These are phyloP conservation scores for Lateolabrax maculatus DNA, from an alignment of 2,797 vertebrate genomes.

Conservation along the genomic window DNA sequence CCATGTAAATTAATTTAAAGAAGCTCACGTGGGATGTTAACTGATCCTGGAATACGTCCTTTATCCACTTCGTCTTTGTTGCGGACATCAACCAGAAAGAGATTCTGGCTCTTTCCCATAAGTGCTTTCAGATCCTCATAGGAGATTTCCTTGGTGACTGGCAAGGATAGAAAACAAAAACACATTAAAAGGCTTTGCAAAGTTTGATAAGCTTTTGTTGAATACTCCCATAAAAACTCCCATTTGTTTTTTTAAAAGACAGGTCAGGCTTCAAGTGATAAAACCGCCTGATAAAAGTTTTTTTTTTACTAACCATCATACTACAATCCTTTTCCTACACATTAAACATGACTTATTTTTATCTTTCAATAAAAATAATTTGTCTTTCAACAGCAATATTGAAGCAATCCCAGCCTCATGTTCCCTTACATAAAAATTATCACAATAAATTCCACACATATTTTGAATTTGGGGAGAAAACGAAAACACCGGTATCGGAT, in stretches of 20 bases:
- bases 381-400: too few relatives aligned
- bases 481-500: not conserved
- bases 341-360: too few relatives aligned
- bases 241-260: not conserved
- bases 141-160: slow-evolving; percentile 73
- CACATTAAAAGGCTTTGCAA: not conserved
- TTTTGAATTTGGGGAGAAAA: not conserved
- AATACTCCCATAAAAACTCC: not conserved
- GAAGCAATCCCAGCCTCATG: not conserved
- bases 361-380: too few relatives aligned
- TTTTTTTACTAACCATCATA: not conserved
- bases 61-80: slow-evolving; percentile 83
- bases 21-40: slow-evolving; percentile 87
- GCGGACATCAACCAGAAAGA: slow-evolving; percentile 87
- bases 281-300: not conserved
- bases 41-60: slow-evolving; percentile 84
- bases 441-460: not conserved
- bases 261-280: not conserved
- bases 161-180: not conserved
- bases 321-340: not conserved
- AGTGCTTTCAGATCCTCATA: slow-evolving; percentile 82
- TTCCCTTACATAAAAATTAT: too few relatives aligned
- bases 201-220: not conserved
- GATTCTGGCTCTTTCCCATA: slow-evolving; percentile 69
- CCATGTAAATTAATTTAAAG: not conserved